Conservation (phyloP, 2,797 vertebrate species). For the Hybognathus amarus region DNA sequence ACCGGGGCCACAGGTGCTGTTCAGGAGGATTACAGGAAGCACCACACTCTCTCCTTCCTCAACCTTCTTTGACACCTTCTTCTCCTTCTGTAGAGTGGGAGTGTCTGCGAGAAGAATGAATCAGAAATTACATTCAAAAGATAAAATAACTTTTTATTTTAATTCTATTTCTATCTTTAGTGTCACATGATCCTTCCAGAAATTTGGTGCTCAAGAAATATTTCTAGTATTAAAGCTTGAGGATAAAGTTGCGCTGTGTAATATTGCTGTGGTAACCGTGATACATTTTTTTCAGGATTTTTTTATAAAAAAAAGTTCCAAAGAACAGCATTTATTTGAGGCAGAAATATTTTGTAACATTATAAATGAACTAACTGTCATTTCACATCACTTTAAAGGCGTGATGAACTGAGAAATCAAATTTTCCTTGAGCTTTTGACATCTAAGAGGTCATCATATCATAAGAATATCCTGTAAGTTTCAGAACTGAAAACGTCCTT, state of each 20-base stretch:
- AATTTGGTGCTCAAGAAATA: not conserved
- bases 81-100: slow-evolving; percentile 78
- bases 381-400: too few relatives aligned
- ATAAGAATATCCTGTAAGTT: too few relatives aligned
- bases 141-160: not conserved
- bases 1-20: slow-evolving; percentile 77
- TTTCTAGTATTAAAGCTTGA: too few relatives aligned
- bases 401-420: too few relatives aligned
- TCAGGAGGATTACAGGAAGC: slow-evolving; percentile 77
- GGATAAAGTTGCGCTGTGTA: not conserved
- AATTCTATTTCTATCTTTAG: not conserved
- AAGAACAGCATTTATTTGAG: not conserved
- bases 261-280: not conserved
- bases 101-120: slow-evolving; percentile 63
- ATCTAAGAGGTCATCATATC: too few relatives aligned
- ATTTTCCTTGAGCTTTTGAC: too few relatives aligned
- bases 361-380: too few relatives aligned
- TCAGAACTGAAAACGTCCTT: too few relatives aligned
- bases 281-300: not conserved
- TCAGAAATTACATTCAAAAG: not conserved
- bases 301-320: not conserved
- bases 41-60: slow-evolving; percentile 72
- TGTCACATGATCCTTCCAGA: not conserved
- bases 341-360: too few relatives aligned
- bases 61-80: slow-evolving; percentile 63